These are phyloP conservation scores for Lates calcarifer DNA, from an alignment of 2,113 vertebrate genomes.

Conservation along the genomic window DNA sequence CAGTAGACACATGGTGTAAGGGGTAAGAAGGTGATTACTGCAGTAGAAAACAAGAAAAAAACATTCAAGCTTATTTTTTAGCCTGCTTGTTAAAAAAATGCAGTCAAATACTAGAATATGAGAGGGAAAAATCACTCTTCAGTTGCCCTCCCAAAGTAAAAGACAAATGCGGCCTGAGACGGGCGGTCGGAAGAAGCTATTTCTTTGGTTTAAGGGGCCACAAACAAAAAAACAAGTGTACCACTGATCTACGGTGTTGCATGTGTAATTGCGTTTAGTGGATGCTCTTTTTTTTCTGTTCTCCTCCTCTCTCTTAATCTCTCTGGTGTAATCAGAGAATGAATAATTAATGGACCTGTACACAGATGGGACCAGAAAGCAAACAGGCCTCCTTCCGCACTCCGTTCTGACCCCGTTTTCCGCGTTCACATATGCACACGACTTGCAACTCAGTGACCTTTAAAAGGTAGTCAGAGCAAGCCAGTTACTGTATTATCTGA, in stretches of 20 bases:
- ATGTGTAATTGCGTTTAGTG: constrained; percentile 25
- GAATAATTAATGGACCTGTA: constrained; percentile 73
- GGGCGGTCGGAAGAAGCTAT: not conserved
- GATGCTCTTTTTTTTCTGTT: constrained; percentile 17
- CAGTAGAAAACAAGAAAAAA: not conserved
- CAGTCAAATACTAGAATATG: not conserved
- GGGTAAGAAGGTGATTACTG: not conserved
- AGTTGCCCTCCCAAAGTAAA: not conserved
- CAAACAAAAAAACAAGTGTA: not conserved
- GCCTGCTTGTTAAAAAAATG: not conserved
- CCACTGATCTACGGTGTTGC: not conserved
- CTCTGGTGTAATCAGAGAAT: constrained; percentile 59
- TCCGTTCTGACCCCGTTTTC: constrained; percentile 50
- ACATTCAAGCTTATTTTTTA: not conserved
- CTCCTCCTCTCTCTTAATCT: constrained; percentile 14
- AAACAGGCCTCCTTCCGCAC: constrained; percentile 15
- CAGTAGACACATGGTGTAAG: not conserved
- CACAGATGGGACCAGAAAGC: constrained; percentile 45
- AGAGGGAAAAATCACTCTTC: not conserved
- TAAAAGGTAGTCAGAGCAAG: constrained; percentile 15
- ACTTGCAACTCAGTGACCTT: constrained; percentile 47
- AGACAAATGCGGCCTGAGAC: not conserved
- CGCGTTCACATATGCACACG: constrained; percentile 26
- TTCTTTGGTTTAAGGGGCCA: not conserved
- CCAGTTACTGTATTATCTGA: not conserved